Percentiles rank a stretch among this genome's conserved stretches.
phyloP scores from a whole-genome alignment of 2,888 invertebrate species.

The Tachina lurida region DNA sequence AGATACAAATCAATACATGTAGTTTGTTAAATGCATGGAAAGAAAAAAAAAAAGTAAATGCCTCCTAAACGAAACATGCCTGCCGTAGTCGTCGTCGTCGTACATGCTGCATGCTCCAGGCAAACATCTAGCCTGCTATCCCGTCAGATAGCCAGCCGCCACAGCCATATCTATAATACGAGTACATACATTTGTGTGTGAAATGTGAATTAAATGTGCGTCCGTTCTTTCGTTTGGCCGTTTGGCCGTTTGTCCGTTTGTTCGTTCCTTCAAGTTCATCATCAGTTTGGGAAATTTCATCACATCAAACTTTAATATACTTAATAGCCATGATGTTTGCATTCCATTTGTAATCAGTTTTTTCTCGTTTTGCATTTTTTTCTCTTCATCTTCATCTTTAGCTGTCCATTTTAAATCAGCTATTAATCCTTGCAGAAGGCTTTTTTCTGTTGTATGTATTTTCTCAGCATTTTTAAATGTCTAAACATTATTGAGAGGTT shows the following conservation, averaged over 20 bases:
- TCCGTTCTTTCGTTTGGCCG: slow-evolving; percentile 31
- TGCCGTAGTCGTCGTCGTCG: not conserved
- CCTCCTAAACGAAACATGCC: slow-evolving; percentile 60
- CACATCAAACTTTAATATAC: slow-evolving; percentile 71
- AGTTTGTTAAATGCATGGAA: slow-evolving; percentile 46
- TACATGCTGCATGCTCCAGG: slow-evolving; percentile 36
- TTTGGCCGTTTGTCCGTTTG: slow-evolving; percentile 5
- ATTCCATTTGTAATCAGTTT: slow-evolving; percentile 69
- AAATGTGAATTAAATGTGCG: slow-evolving; percentile 50
- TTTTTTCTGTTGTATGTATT: slow-evolving; percentile 26
- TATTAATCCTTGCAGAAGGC: slow-evolving; percentile 68
- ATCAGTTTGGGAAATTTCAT: slow-evolving; percentile 67
- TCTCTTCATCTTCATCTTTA: slow-evolving; percentile 39
- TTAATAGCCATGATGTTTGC: slow-evolving; percentile 71
- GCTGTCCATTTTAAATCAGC: slow-evolving; percentile 65
- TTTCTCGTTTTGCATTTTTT: slow-evolving; percentile 60
- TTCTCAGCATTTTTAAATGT: slow-evolving; percentile 68
- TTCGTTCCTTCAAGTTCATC: slow-evolving; percentile 52
- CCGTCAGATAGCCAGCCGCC: slow-evolving; percentile 5
- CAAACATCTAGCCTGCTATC: slow-evolving; percentile 32
- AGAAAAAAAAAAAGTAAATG: slow-evolving; percentile 42
- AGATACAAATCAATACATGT: slow-evolving; percentile 63
- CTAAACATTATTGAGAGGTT: slow-evolving; percentile 65
- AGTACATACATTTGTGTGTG: slow-evolving; percentile 35
- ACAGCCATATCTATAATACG: not conserved